Percentiles rank a stretch among this genome's conserved stretches.
These are phyloP conservation scores for Chymomyza caudatula DNA, from an alignment of 2,888 invertebrate species.

Conservation along the genomic window DNA sequence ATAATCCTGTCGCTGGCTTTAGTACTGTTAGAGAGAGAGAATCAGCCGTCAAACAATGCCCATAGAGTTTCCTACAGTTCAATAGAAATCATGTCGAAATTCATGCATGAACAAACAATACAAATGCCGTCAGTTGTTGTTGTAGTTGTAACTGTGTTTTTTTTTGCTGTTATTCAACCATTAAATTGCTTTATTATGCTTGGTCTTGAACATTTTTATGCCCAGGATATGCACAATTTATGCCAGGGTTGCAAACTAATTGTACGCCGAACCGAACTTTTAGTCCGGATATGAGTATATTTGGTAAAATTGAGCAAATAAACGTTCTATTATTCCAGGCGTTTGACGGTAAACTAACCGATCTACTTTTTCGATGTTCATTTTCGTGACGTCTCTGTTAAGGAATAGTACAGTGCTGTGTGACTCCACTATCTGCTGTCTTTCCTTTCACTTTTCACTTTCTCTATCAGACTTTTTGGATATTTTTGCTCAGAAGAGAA, in stretches of 20 bases:
- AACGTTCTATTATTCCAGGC: no score
- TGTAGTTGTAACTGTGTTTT: conserved; percentile 9
- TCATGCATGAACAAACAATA: conserved; percentile 49
- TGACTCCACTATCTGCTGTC: no score
- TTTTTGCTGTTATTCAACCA: conserved; percentile 49
- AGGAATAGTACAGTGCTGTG: no score
- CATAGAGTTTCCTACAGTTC: conserved; percentile 1
- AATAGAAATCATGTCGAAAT: conserved; percentile 45
- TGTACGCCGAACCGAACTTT: no score
- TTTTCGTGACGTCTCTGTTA: no score
- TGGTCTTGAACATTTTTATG: conserved; percentile 51
- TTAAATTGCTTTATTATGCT: conserved; percentile 71
- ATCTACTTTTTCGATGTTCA: no score
- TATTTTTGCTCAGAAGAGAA: no score
- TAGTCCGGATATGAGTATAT: no score
- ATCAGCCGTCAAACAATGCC: not conserved
- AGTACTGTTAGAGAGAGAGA: not conserved
- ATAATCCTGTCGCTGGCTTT: not conserved
- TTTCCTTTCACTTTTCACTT: no score
- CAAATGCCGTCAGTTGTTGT: conserved; percentile 21
- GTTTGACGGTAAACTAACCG: no score
- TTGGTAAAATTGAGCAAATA: not conserved
- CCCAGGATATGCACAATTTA: conserved; percentile 53
- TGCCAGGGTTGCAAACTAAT: conserved; percentile 33
- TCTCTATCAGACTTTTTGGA: no score